Conservation (phyloP, 2,888 invertebrate genomes). For the Thera britannica region DNA sequence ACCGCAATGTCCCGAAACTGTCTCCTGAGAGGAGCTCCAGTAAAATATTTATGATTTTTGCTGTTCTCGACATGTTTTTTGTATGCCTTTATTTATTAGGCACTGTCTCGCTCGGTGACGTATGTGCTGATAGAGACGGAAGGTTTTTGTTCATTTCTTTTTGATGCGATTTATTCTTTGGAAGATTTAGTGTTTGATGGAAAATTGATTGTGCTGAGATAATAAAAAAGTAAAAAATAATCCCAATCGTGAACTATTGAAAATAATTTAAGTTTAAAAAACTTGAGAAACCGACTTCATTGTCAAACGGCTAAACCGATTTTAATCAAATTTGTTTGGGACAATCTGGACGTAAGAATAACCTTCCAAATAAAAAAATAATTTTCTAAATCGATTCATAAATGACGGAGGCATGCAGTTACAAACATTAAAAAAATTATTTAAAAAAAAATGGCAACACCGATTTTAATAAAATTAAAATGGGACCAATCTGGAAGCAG, state of each 20-base stretch:
- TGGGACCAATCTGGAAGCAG: too few relatives aligned
- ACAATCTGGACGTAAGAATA: too few relatives aligned
- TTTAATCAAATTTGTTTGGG: too few relatives aligned
- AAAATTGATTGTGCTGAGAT: slow-evolving; percentile 18
- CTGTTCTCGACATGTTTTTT: slow-evolving; percentile 40
- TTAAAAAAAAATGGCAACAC: too few relatives aligned
- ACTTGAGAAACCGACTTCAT: too few relatives aligned
- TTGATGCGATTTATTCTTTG: slow-evolving; percentile 13
- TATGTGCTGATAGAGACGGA: slow-evolving; percentile 33
- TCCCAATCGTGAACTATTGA: not conserved
- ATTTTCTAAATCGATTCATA: too few relatives aligned
- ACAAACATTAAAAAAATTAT: too few relatives aligned
- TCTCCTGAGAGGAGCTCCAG: slow-evolving; percentile 67
- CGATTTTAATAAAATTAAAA: too few relatives aligned
- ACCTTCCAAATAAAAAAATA: too few relatives aligned
- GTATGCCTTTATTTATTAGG: slow-evolving; percentile 35
- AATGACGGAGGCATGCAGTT: too few relatives aligned
- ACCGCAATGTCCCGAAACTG: slow-evolving; percentile 72
- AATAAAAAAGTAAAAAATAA: slow-evolving; percentile 9
- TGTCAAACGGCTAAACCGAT: too few relatives aligned
- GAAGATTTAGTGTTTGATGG: slow-evolving; percentile 21
- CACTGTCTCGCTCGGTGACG: slow-evolving; percentile 29
- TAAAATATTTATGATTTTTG: slow-evolving; percentile 59
- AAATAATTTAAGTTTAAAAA: too few relatives aligned
- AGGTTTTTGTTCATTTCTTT: slow-evolving; percentile 28